Evolutionary conservation across 2,888 invertebrate species (phyloP), one percentile per base, ranked within the genome.

Genomic region (Pyrgus malvae): DNA sequence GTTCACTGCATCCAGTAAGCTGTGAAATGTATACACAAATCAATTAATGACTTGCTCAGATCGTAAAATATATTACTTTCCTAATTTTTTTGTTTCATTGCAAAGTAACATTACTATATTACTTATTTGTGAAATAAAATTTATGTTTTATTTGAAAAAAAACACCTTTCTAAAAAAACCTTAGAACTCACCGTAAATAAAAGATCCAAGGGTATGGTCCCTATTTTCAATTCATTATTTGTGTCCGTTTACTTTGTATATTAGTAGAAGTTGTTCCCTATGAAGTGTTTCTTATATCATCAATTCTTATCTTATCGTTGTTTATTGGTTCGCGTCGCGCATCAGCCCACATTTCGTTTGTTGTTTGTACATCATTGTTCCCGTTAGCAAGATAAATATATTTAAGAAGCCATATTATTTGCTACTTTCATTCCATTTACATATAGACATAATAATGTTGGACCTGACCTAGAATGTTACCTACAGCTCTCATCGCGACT

Each of bases 11-110:
- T 75, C 76, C 77, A 72, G 76, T 71, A 68, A 80, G 80, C 83
- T 84, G 83, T 77, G 82, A 77, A 83, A 78, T 75, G 77, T 78
- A 77, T 73, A 77, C 73, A 82, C 63, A 77, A 59, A 67, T 64
- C 61, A 62, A 55, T 63, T 57, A 55, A 48, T 55, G 48, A 55
- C 48, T 48, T 48, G 54, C 8, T 11, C 54, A 23, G 16, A 21
- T 42, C 19, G 9, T 35, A 31, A 31, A 21, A 31, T 12, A 19
- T 33, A 9, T 16, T 35, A 3, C 14, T 2, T 33, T 35, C n/a
- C 0, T 31, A n/a, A 17, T 6, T n/a, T 19, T n/a, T 37, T 19
- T n/a, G 6, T 14, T 4, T 16, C 19, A 17, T 16, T 35, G 9
- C 16, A 14, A 35, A 35, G n/a, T n/a, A n/a, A n/a, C n/a, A n/a